Conservation (phyloP, 1,140 invertebrate genomes). For the Dryas iulia region DNA sequence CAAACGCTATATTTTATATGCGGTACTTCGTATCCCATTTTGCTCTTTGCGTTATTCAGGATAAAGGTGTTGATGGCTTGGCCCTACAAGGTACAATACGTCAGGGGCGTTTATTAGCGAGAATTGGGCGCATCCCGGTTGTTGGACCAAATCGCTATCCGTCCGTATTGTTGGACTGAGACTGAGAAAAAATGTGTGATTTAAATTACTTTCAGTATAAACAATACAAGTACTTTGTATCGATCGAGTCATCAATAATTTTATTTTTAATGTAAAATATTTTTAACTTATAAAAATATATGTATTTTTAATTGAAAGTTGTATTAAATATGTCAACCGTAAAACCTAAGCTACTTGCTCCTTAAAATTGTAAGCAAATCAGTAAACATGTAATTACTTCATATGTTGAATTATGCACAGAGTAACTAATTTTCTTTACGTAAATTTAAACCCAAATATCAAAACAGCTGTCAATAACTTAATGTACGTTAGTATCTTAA, state of each 20-base stretch:
- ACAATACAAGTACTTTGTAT: too few species aligned
- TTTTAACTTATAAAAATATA: too few species aligned
- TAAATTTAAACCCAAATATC: not conserved
- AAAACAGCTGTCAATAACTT: conserved; percentile 15
- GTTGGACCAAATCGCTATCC: conserved; percentile 70
- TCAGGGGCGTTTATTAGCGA: conserved; percentile 70
- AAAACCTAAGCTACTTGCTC: too few species aligned
- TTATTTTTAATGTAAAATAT: too few species aligned
- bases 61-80: conserved; percentile 43
- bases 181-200: conserved; percentile 13
- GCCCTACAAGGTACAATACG: conserved; percentile 52
- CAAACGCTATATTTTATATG: conserved; percentile 18
- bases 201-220: conserved; percentile 5
- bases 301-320: too few species aligned
- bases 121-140: conserved; percentile 77
- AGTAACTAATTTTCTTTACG: not conserved
- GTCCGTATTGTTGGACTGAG: conserved; percentile 37
- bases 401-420: too few species aligned
- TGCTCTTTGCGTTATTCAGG: conserved; percentile 36
- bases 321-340: too few species aligned
- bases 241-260: too few species aligned
- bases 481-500: conserved; percentile 6
- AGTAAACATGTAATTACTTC: too few species aligned
- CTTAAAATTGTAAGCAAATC: too few species aligned
- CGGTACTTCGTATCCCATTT: conserved; percentile 25